These are phyloP conservation scores for Acanthosepion esculentum DNA, from an alignment of 2,888 invertebrate species.

Conservation along the genomic window DNA sequence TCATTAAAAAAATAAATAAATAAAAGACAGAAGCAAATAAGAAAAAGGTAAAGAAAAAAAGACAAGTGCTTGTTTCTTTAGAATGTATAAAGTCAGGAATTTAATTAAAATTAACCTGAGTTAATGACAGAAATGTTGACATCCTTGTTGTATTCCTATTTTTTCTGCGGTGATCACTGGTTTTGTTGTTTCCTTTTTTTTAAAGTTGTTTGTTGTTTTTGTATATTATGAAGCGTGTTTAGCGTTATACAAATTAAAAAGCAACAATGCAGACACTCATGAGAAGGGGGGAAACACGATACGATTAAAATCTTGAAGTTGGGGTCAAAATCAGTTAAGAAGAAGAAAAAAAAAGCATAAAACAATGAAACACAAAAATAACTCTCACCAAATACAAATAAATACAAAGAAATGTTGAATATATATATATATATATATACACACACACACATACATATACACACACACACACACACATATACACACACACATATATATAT, in stretches of 20 bases:
- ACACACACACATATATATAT: too few species aligned
- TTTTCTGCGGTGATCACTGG: neutral
- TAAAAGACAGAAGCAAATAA: neutral
- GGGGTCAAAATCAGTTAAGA: neutral
- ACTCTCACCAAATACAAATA: too few species aligned
- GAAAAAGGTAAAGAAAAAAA: neutral
- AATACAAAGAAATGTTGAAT: too few species aligned
- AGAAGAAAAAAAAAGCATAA: neutral
- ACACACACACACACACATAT: too few species aligned
- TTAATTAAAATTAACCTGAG: constrained; percentile 33
- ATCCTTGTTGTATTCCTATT: neutral
- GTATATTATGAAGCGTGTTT: neutral
- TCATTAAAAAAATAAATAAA: neutral
- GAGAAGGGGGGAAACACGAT: neutral
- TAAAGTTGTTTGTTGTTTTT: neutral
- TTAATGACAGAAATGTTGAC: constrained; percentile 33
- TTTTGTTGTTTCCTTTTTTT: neutral
- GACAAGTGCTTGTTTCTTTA: neutral
- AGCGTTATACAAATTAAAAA: neutral
- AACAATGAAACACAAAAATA: neutral
- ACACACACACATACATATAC: too few species aligned
- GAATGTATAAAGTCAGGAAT: neutral
- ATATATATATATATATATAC: too few species aligned
- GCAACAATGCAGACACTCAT: neutral
- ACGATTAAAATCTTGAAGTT: neutral